Conservation (phyloP, 2,113 vertebrate species). For the Clarias magur region DNA sequence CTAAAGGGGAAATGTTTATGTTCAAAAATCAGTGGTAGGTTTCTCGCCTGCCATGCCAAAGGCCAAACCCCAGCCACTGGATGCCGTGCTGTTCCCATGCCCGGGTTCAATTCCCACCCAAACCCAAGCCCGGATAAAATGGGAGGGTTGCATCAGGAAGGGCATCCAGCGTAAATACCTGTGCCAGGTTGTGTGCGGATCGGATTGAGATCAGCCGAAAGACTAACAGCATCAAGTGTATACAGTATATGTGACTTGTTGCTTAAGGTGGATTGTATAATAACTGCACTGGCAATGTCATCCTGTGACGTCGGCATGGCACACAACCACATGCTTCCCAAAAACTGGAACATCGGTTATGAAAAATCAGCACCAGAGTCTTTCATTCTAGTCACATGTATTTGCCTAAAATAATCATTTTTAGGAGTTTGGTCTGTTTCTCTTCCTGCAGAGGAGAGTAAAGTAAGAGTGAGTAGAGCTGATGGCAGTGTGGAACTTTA, state of each 20-base stretch:
- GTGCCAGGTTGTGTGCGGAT: too few relatives aligned
- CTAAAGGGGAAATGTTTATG: too few relatives aligned
- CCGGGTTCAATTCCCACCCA: too few relatives aligned
- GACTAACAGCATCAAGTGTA: too few relatives aligned
- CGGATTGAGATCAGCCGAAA: too few relatives aligned
- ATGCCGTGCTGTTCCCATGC: too few relatives aligned
- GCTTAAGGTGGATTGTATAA: not conserved
- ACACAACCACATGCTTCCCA: not conserved
- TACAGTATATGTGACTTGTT: not conserved
- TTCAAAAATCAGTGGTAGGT: too few relatives aligned
- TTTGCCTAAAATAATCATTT: not conserved
- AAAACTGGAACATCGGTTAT: not conserved
- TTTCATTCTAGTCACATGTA: not conserved
- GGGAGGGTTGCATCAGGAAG: too few relatives aligned
- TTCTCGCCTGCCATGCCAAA: too few relatives aligned
- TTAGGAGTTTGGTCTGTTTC: not conserved
- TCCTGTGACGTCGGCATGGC: not conserved
- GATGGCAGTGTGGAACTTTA: slow-evolving; percentile 56
- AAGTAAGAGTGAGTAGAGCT: not conserved
- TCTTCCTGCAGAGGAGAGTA: not conserved
- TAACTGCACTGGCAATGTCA: not conserved
- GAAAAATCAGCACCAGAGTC: not conserved
- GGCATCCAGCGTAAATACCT: too few relatives aligned
- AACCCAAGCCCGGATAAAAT: too few relatives aligned
- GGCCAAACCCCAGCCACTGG: too few relatives aligned